Base-by-base conservation (phyloP, 2,113 vertebrate genomes). In the Lagopus muta region DNA sequence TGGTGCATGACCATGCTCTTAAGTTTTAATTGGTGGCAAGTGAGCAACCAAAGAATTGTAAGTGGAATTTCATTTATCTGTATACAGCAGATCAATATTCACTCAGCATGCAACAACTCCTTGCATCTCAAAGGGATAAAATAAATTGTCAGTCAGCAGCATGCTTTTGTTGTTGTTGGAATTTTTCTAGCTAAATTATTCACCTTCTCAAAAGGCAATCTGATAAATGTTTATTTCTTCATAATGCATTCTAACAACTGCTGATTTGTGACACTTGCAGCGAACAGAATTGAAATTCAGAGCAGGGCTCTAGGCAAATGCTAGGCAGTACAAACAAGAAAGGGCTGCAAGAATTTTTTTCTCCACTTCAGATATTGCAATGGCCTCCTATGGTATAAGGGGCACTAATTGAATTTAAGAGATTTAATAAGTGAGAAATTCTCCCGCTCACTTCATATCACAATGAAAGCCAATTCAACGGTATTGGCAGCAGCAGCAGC, bases 181-280 rank as follows among this genome's bases (percentile, higher is more conserved):
- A 66, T 94, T 93, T 92, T 92, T 92, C 87, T 91, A 89, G 89
- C 84, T 97, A 97, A 96, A 97, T 97, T 96, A 97, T 97, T 96
- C 94, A 96, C 78, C 91, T 97, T 94, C 94, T 97, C 76, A 55
- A 97, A 98, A 97, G 96, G 92, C 96, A 95, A 97, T 96, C 94
- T 98, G 95, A 97, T 97, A 98, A 97, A 97, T 95, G 94, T 96
- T 97, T 97, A 96, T 97, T 98, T 97, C 90, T 97, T 97, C 94
- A 96, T 97, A 97, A 97, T 94, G 86, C 84, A 88, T 96, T 97
- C 96, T 90, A 97, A 94, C 94, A 94, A 67, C 95, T 40, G 25
- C 94, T 96, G 87, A 96, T 97, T 97, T 60, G 36, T 94, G 95
- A 97, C 94, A 93, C 86, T 92, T 15, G 24, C 85, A 83, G 74